These are phyloP conservation scores for Carassius gibelio DNA, from an alignment of 2,113 vertebrate genomes.

Conservation along the genomic window DNA sequence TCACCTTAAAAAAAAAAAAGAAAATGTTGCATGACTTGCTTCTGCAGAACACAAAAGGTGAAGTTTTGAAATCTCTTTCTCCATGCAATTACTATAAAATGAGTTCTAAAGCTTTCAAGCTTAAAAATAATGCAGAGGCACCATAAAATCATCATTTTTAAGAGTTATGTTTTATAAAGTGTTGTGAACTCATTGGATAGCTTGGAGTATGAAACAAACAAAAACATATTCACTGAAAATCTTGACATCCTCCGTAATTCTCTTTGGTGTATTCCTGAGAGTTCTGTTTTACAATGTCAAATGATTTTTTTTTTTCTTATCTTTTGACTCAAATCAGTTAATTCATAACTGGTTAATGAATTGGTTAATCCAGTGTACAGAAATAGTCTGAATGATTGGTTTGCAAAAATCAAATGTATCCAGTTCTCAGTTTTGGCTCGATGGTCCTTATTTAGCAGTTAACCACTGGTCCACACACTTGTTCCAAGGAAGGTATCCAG, in stretches of 20 bases:
- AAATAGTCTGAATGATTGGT: not conserved
- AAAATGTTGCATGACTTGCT: not conserved
- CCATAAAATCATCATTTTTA: not conserved
- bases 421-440: not conserved
- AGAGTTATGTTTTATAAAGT: not conserved
- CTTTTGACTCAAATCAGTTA: no score
- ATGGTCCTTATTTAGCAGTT: not conserved
- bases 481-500: no score
- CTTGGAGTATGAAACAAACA: not conserved
- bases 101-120: not conserved
- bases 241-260: not conserved
- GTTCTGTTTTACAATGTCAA: not conserved
- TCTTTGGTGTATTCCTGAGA: not conserved
- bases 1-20: not conserved
- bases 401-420: not conserved
- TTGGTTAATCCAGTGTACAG: not conserved
- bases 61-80: not conserved
- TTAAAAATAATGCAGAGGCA: not conserved
- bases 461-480: not conserved
- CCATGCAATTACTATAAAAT: not conserved
- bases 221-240: not conserved
- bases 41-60: not conserved
- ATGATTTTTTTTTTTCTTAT: not conserved
- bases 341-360: not conserved
- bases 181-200: not conserved